Conservation (phyloP, 2,888 invertebrate species). For the Lutraria lutraria region DNA sequence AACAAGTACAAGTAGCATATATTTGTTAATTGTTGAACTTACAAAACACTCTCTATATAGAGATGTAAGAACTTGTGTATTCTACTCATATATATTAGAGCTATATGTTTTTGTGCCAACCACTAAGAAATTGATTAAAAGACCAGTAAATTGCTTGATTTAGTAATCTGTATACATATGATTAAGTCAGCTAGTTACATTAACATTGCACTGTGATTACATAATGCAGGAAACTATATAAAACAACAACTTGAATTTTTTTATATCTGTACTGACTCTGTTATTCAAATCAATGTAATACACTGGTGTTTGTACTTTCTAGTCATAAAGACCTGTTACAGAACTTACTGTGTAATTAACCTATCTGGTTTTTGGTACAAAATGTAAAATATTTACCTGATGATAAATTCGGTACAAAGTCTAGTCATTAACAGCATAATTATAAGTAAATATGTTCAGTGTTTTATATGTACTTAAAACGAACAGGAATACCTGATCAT, state of each 20-base stretch:
- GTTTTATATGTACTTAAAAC: neutral
- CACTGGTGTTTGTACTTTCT: neutral
- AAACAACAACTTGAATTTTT: neutral
- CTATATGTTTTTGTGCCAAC: too few relatives aligned
- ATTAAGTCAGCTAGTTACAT: neutral
- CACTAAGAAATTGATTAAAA: neutral
- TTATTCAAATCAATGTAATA: constrained; percentile 10
- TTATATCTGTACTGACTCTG: neutral
- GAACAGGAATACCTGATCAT: neutral
- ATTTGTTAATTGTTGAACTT: too few relatives aligned
- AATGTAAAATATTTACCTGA: constrained; percentile 4
- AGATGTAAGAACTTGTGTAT: too few relatives aligned
- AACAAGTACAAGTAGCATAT: too few relatives aligned
- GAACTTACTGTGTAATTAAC: neutral
- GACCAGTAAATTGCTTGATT: neutral
- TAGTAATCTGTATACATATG: neutral
- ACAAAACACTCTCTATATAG: too few relatives aligned
- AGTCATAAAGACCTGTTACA: neutral
- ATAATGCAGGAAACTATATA: neutral
- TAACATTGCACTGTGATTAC: neutral
- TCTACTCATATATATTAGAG: too few relatives aligned
- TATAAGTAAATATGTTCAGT: constrained; percentile 1
- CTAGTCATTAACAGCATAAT: neutral
- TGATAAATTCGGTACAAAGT: neutral
- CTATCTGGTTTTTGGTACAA: neutral